phyloP scores from a whole-genome alignment of 2,113 vertebrate genomes.

The Elgaria multicarinata region DNA sequence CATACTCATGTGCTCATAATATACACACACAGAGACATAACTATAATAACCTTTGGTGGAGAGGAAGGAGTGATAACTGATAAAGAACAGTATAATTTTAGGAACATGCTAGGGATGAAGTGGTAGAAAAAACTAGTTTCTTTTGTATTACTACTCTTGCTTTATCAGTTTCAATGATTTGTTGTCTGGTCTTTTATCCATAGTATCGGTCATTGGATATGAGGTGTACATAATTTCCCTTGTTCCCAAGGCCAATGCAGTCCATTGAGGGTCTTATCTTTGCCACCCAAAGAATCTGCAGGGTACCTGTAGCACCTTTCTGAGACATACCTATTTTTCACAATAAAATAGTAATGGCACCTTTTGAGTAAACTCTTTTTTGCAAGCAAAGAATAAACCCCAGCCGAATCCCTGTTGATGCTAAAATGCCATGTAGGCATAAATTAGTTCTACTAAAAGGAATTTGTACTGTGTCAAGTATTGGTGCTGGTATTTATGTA shows the following conservation, averaged over 20 bases:
- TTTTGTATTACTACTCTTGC: background rate
- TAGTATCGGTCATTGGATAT: background rate
- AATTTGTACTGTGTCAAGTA: background rate
- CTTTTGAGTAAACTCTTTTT: background rate
- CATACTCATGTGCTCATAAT: background rate
- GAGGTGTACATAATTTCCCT: background rate
- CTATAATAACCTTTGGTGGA: background rate
- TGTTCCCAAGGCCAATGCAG: background rate
- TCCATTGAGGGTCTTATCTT: background rate
- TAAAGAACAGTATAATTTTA: background rate
- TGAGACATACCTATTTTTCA: background rate
- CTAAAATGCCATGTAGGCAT: background rate
- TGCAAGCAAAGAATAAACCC: background rate
- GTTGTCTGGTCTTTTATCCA: background rate
- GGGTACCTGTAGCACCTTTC: background rate
- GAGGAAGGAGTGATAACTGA: background rate
- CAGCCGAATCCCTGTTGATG: background rate
- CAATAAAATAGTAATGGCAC: background rate
- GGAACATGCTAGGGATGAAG: background rate
- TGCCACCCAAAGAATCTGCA: background rate
- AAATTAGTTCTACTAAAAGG: background rate
- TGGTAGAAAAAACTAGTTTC: background rate
- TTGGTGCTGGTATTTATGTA: background rate
- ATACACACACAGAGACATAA: background rate
- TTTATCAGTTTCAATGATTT: accelerated